phyloP scores from a whole-genome alignment of 1,140 invertebrate genomes.

The Danaus plexippus region DNA sequence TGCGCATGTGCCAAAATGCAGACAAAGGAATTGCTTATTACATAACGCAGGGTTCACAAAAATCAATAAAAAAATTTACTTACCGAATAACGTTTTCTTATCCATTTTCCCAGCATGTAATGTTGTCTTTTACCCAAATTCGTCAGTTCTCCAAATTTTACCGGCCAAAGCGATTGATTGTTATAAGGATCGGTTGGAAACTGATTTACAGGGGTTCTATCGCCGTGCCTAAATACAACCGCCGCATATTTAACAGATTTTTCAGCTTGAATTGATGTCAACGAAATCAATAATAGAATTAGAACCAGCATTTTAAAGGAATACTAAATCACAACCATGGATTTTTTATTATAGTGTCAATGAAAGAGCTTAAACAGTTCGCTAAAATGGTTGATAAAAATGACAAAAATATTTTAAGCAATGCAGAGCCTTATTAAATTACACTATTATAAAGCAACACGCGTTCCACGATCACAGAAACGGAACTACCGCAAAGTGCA shows the following conservation, averaged over 20 bases:
- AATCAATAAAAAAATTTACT: conserved; percentile 16
- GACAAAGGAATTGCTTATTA: conserved; percentile 1
- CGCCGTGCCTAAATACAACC: conserved; percentile 84
- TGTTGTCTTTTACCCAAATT: conserved; percentile 85
- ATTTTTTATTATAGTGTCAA: too few relatives aligned
- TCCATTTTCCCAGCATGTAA: conserved; percentile 82
- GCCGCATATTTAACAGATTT: conserved; percentile 45
- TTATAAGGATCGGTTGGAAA: conserved; percentile 86
- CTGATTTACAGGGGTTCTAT: conserved; percentile 81
- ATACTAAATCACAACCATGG: too few relatives aligned
- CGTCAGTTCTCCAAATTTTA: conserved; percentile 85
- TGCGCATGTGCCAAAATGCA: too few relatives aligned
- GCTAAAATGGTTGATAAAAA: too few relatives aligned
- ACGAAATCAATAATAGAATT: conserved; percentile 9
- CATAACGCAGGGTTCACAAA: too few relatives aligned
- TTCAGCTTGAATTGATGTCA: conserved; percentile 13
- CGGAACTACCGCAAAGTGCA: too few relatives aligned
- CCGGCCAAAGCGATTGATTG: conserved; percentile 79
- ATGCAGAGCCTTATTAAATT: too few relatives aligned
- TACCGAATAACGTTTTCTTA: conserved; percentile 79
- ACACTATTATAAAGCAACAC: too few relatives aligned
- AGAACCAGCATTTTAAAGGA: conserved; percentile 7
- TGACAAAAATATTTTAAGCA: too few relatives aligned
- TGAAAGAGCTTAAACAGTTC: too few relatives aligned
- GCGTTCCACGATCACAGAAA: too few relatives aligned